A percentile compares a stretch with the other conserved stretches of the same genome.
Evolutionary conservation across 2,888 invertebrate species (phyloP).

Genomic region (Ophion obscuratus): DNA sequence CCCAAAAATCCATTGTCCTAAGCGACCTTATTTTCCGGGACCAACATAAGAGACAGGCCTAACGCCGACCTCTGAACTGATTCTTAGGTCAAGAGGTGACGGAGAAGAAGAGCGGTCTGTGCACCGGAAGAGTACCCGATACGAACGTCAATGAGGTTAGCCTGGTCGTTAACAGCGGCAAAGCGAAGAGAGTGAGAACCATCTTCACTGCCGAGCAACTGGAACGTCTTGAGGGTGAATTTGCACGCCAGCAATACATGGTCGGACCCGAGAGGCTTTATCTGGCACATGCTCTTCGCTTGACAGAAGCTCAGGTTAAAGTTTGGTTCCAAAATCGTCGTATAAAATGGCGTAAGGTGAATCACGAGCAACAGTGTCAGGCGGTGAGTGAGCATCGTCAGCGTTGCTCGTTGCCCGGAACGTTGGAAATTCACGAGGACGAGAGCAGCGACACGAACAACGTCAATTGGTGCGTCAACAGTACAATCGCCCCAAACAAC

Average conservation of each 20-base stretch:
- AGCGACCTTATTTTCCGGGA: neutral
- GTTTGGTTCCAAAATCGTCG: constrained; percentile 91
- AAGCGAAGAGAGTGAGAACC: constrained; percentile 94
- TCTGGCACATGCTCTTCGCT: constrained; percentile 93
- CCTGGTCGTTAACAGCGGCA: constrained; percentile 84
- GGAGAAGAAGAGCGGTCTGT: constrained; percentile 82
- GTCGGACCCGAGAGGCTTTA: constrained; percentile 97
- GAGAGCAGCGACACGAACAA: constrained; percentile 83
- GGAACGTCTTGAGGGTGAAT: constrained; percentile 96
- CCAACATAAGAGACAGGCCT: neutral
- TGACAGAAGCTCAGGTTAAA: constrained; percentile 94
- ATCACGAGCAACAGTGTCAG: constrained; percentile 95
- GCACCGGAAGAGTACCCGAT: constrained; percentile 38
- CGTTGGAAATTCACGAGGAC: constrained; percentile 82
- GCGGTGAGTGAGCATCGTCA: constrained; percentile 87
- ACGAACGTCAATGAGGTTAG: constrained; percentile 67
- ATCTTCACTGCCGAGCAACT: constrained; percentile 98
- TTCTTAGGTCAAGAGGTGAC: constrained; percentile 82
- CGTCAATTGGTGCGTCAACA: constrained; percentile 81
- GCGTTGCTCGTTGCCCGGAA: constrained; percentile 77
- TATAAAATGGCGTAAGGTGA: constrained; percentile 98
- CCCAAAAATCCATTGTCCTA: neutral
- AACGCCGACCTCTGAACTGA: constrained; percentile 10
- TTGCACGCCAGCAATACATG: constrained; percentile 98
- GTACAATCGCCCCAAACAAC: constrained; percentile 13